Percentiles rank a stretch among this genome's conserved stretches.
Conservation (phyloP, 2,113 vertebrate genomes). For the Psittacula cyanocephala region DNA sequence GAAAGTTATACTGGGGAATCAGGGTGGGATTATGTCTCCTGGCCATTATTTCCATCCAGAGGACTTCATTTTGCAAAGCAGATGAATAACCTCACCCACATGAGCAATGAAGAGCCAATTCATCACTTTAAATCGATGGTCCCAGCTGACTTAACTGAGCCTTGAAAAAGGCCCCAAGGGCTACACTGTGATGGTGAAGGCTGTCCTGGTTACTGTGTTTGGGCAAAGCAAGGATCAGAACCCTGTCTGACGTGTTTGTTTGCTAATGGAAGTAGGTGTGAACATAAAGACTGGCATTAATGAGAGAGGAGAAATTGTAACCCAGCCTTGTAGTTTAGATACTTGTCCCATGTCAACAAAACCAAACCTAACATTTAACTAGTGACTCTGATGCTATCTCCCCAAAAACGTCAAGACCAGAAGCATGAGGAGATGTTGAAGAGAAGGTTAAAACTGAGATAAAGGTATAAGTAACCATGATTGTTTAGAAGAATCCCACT, state of each 20-base stretch:
- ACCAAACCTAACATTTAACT: not conserved
- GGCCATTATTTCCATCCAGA: not conserved
- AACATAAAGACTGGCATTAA: not conserved
- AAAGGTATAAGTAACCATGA: not conserved
- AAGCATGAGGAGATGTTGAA: not conserved
- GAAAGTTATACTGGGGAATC: constrained; percentile 25
- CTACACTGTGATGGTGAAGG: not conserved
- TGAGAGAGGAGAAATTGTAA: not conserved
- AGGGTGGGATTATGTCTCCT: constrained; percentile 42
- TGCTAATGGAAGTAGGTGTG: not conserved
- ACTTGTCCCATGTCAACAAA: not conserved
- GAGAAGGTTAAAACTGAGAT: not conserved
- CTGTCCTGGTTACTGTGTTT: not conserved
- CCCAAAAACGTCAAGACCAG: not conserved
- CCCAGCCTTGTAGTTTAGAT: not conserved
- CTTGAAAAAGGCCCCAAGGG: not conserved
- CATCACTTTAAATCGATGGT: not conserved
- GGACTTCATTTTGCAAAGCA: not conserved
- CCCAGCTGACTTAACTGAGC: not conserved
- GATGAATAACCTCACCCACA: not conserved
- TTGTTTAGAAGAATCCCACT: not conserved
- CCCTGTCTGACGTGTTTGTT: not conserved
- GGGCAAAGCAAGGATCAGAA: not conserved
- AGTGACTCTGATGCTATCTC: not conserved
- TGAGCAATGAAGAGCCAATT: not conserved